These are phyloP conservation scores for Pterois miles DNA, from an alignment of 2,797 vertebrate genomes.

Conservation along the genomic window DNA sequence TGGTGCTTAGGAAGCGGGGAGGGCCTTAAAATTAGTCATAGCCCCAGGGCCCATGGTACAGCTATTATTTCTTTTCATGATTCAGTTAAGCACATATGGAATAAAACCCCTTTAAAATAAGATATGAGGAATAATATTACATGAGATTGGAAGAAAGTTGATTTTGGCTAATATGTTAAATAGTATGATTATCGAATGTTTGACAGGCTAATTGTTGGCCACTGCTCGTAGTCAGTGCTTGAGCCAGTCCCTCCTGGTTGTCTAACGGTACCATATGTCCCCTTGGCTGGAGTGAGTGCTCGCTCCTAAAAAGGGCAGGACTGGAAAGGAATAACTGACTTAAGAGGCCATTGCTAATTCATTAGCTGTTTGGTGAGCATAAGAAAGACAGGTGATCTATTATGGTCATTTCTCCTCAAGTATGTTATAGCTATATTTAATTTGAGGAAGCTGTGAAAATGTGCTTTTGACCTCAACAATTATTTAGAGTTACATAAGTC, in stretches of 20 bases:
- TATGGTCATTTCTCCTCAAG: background rate
- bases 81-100: background rate
- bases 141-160: background rate
- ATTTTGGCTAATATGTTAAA: conserved; percentile 4
- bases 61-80: background rate
- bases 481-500: background rate
- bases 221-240: conserved; percentile 20
- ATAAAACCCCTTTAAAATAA: background rate
- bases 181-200: background rate
- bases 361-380: background rate
- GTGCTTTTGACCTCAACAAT: background rate
- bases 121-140: background rate
- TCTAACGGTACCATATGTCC: conserved; percentile 29
- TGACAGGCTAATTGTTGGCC: conserved; percentile 23
- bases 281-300: conserved; percentile 10
- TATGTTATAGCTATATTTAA: background rate
- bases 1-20: background rate
- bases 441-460: background rate
- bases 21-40: background rate
- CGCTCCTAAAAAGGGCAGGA: background rate
- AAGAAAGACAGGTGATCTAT: background rate
- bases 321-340: background rate
- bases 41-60: background rate
- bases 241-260: background rate
- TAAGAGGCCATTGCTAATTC: background rate